These are phyloP conservation scores for Elachura formosa DNA, from an alignment of 2,113 vertebrate species.

Conservation along the genomic window DNA sequence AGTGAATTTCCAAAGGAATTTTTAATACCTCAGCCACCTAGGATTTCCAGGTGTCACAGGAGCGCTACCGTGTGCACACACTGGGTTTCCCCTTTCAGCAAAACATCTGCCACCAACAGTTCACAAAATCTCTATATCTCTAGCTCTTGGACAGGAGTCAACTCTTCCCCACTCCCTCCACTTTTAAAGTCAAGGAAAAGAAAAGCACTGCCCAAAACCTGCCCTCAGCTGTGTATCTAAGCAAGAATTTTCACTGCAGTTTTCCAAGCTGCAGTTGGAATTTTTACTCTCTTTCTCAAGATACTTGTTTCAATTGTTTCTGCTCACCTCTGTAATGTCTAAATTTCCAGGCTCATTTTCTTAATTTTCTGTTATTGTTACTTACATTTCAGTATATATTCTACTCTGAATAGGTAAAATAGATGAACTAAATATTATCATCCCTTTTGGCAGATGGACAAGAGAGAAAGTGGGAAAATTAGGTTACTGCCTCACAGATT, in stretches of 20 bases:
- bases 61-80: fast-evolving
- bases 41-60: not conserved
- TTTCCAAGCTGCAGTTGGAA: not conserved
- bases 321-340: not conserved
- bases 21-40: not conserved
- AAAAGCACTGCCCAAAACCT: not conserved
- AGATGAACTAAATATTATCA: not conserved
- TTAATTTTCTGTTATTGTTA: not conserved
- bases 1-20: not conserved
- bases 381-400: not conserved
- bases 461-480: not conserved
- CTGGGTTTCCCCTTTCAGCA: not conserved
- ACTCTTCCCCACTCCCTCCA: not conserved
- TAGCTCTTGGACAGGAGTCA: not conserved
- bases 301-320: not conserved
- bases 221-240: not conserved
- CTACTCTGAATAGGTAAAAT: not conserved
- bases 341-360: not conserved
- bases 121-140: not conserved
- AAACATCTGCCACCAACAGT: not conserved
- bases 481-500: not conserved
- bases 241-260: not conserved
- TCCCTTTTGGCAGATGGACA: not conserved
- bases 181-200: not conserved
- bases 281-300: not conserved